Evolutionary conservation across 2,113 vertebrate genomes (phyloP), one percentile per base, ranked within the genome.

Genomic region (Coptodon rendalli): DNA sequence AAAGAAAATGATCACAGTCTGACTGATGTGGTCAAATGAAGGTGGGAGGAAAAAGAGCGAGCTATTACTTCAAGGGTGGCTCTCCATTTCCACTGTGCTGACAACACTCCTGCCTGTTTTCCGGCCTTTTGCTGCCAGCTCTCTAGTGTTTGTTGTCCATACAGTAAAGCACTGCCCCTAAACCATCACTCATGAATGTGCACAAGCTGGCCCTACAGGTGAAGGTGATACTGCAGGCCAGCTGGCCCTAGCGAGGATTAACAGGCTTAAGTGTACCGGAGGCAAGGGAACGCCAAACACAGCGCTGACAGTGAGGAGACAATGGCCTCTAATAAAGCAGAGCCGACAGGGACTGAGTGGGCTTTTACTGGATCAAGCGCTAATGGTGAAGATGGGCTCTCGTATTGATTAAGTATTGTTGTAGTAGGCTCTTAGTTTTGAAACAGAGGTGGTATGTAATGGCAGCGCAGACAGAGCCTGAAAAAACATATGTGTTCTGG

Each of bases 181-280:
- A 88, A 81, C 85, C 86, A 84, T 94, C 91, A 85, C 79, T 96
- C 85, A 91, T 90, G 90, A 93, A 92, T 94, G 92, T 89, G 91
- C 91, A 91, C 92, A 92, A 89, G 88, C 31, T 29, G 61, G 83
- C 90, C 92, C 87, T 94, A 94, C 91, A 95, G 94, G 92, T 91
- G 91, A 95, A 95, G 92, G 94, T 84, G 93, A 93, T 90, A 90
- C 94, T 80, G 86, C 76, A 53, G 86, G 86, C 88, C 94, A 94
- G 93, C 91, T 93, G 94, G 92, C 89, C 90, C 89, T 86, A 9
- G 88, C 53, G 1, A 86, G 95, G 96, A 96, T 96, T 96, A 96
- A 83, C 63, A 5, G 95, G 96, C 95, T 97, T 96, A 96, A 95
- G 93, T 97, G 96, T 96, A 96, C 96, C 95, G 93, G 94, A 96